A percentile compares a stretch with the other conserved stretches of the same genome.
phyloP scores from a whole-genome alignment of 2,888 invertebrate genomes.

The Stictocephala bisonia region DNA sequence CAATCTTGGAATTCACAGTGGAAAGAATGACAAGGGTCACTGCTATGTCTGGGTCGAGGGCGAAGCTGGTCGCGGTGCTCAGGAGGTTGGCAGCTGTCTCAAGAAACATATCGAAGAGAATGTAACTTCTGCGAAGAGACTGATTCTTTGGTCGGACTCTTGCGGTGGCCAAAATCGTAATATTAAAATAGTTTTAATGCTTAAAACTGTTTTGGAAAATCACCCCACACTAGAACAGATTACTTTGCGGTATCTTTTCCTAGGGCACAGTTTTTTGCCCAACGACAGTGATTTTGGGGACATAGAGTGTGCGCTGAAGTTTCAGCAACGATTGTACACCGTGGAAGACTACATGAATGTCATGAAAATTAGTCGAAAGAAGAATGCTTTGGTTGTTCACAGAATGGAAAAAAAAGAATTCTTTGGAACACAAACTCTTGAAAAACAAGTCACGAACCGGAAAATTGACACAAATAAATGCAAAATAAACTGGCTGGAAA shows the following conservation, averaged over 20 bases:
- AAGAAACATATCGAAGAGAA: slow-evolving; percentile 52
- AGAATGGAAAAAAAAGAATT: too few relatives aligned
- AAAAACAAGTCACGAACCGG: too few relatives aligned
- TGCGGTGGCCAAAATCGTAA: slow-evolving; percentile 57
- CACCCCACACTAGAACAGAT: slow-evolving; percentile 49
- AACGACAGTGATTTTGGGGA: slow-evolving; percentile 55
- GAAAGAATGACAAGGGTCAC: slow-evolving; percentile 52
- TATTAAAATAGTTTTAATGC: slow-evolving; percentile 54
- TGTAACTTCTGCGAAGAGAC: slow-evolving; percentile 44
- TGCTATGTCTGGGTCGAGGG: slow-evolving; percentile 59
- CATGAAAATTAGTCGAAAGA: slow-evolving; percentile 46
- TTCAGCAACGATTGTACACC: too few relatives aligned
- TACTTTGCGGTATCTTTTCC: slow-evolving; percentile 47
- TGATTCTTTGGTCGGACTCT: slow-evolving; percentile 55
- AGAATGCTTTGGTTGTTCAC: slow-evolving; percentile 38
- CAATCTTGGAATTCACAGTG: slow-evolving; percentile 57
- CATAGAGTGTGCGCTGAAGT: slow-evolving; percentile 52
- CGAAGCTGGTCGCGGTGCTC: slow-evolving; percentile 58
- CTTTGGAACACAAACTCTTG: too few relatives aligned
- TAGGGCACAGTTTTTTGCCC: slow-evolving; percentile 53
- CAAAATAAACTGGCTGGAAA: too few relatives aligned
- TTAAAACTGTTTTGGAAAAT: slow-evolving; percentile 48
- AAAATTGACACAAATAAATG: too few relatives aligned
- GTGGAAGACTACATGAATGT: slow-evolving; percentile 49
- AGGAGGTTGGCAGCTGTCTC: slow-evolving; percentile 58